Conservation (phyloP, 2,888 invertebrate genomes). For the Nasonia oneida region DNA sequence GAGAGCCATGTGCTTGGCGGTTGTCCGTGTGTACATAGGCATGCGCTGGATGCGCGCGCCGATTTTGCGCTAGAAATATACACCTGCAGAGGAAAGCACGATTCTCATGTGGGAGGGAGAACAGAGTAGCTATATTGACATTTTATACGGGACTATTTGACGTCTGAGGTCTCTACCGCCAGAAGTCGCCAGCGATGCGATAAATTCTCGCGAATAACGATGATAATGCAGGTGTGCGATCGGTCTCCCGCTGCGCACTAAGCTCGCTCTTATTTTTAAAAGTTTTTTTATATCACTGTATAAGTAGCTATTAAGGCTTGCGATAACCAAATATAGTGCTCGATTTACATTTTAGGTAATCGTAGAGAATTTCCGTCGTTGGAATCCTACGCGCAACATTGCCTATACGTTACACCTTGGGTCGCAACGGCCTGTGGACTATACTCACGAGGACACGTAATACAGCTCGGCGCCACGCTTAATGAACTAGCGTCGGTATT, state of each 20-base stretch:
- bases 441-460: background rate
- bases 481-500: background rate
- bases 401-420: background rate
- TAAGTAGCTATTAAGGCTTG: background rate
- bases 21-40: background rate
- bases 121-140: background rate
- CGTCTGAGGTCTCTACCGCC: background rate
- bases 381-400: background rate
- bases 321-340: no score
- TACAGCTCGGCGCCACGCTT: background rate
- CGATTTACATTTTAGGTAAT: background rate
- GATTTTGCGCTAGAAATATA: background rate
- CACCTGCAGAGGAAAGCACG: background rate
- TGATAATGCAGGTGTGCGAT: background rate
- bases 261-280: background rate
- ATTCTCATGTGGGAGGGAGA: background rate
- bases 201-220: background rate
- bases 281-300: background rate
- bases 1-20: background rate
- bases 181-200: constrained; percentile 37
- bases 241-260: background rate
- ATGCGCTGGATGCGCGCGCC: constrained; percentile 15
- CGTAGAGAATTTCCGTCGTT: background rate
- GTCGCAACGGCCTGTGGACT: background rate
- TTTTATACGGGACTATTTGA: background rate